Percentiles rank a stretch among this genome's conserved stretches.
Evolutionary conservation across 1,140 invertebrate species (phyloP).

Genomic region (Saccostrea echinata): DNA sequence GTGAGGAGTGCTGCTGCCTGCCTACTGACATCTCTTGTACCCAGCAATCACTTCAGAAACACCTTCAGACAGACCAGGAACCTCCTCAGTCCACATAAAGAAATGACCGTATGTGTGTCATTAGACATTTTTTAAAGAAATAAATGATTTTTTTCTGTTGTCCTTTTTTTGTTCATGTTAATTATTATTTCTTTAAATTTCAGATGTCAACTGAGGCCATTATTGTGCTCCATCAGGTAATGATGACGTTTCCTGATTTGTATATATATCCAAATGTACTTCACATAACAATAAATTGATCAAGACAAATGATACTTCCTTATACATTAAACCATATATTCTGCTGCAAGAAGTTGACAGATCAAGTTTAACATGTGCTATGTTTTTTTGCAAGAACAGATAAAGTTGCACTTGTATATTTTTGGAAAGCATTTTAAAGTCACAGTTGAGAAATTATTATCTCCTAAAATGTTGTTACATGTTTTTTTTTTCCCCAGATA

Average conservation of each 20-base stretch:
- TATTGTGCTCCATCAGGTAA: constrained; percentile 89
- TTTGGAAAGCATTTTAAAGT: no score
- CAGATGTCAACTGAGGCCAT: constrained; percentile 86
- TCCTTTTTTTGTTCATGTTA: background rate
- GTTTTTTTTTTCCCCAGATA: constrained; percentile 62
- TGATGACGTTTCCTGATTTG: background rate
- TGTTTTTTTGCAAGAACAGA: no score
- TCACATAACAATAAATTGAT: no score
- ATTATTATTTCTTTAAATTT: constrained; percentile 59
- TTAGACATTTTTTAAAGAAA: background rate
- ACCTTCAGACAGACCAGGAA: constrained; percentile 87
- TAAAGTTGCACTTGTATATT: no score
- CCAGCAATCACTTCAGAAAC: constrained; percentile 92
- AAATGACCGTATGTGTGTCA: constrained; percentile 73
- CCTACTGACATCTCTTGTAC: constrained; percentile 92
- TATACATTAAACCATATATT: no score
- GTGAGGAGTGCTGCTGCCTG: constrained; percentile 90
- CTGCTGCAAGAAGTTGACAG: no score
- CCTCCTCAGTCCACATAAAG: constrained; percentile 79
- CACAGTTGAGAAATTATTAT: no score
- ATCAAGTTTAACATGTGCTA: no score
- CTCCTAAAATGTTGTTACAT: no score
- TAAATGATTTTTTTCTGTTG: background rate
- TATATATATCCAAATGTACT: no score
- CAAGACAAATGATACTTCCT: no score